Evolutionary conservation across 2,888 invertebrate genomes (phyloP), one percentile per base, ranked within the genome.

Genomic region (Prostheceraeus crozeri): DNA sequence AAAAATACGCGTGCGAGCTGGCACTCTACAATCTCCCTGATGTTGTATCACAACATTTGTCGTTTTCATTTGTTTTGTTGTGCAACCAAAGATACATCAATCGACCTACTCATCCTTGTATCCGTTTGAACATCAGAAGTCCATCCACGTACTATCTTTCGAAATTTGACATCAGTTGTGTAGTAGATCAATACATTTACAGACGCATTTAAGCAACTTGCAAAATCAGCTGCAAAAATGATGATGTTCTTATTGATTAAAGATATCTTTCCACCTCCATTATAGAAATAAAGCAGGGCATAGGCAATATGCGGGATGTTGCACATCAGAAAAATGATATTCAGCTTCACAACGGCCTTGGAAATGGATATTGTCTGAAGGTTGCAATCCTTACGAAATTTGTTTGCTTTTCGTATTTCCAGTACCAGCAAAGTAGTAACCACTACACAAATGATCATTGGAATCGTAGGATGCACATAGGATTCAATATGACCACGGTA

Each of bases 401-500:
- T 57, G 28, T 57, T 57, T 3, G 57, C 40, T 27, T 53, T 19
- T 14, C 23, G 8, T 4, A 57, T 57, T 3, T 28, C 25, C 16
- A 3, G 3, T 3, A 57, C 6, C 25, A 57, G 36, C 3, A 57
- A 25, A 21, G 46, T 51, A 8, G 57, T 40, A 2, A 57, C 46
- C 6, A 19, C 31, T 2, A 57, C 3, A 28, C 36, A 36, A 19
- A 19, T 40, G 19, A 57, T 3, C 23, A 25, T 46, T 16, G 57
- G 57, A 52, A 57, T 40, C 2, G 46, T 40, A n/a, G 57, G 57
- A 16, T 57, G 57, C 14, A 57, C 27, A 40, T 27, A 51, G 16
- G 40, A 57, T 57, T 57, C 57, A 3, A 57, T 40, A 21, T 57
- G 46, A 16, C 45, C 57, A 14, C 57, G 45, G 40, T 57, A 57